Percentiles rank a stretch among this genome's conserved stretches.
phyloP scores from a whole-genome alignment of 2,113 vertebrate genomes.

The Nibea coibor region DNA sequence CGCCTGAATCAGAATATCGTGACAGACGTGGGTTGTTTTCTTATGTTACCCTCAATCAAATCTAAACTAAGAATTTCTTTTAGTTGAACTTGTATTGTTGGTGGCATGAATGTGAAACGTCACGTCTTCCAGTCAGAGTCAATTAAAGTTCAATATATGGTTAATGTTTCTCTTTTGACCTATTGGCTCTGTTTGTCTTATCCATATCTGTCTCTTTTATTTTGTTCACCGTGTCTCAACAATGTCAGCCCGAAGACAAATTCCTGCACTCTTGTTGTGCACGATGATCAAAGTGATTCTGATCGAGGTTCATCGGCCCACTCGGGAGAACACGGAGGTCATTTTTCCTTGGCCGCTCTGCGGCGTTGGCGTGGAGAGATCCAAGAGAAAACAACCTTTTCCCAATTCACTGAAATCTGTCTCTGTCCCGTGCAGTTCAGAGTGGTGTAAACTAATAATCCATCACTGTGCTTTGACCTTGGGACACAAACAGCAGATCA shows the following conservation, averaged over 20 bases:
- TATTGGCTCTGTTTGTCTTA: neutral
- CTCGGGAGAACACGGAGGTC: conserved; percentile 21
- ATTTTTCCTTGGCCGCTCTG: conserved; percentile 58
- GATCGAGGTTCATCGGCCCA: conserved; percentile 21
- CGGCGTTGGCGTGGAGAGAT: conserved; percentile 22
- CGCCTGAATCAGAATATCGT: too few species aligned
- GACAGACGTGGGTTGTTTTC: too few species aligned
- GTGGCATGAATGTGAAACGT: neutral
- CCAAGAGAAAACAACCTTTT: conserved; percentile 40
- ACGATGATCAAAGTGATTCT: conserved; percentile 14
- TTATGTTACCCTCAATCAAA: too few species aligned
- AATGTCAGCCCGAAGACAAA: conserved; percentile 30
- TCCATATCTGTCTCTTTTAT: neutral
- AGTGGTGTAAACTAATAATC: conserved; percentile 70
- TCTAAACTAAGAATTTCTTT: too few species aligned
- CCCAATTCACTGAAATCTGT: conserved; percentile 63
- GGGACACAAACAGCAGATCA: conserved; percentile 57
- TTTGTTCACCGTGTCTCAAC: neutral
- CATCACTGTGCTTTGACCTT: conserved; percentile 78
- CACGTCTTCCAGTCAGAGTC: neutral
- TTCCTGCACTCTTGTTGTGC: neutral
- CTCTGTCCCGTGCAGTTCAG: conserved; percentile 63
- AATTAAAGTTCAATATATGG: neutral
- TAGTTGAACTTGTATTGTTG: too few species aligned
- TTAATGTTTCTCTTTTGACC: neutral